phyloP scores from a whole-genome alignment of 2,888 invertebrate genomes.

The Clanis bilineata region DNA sequence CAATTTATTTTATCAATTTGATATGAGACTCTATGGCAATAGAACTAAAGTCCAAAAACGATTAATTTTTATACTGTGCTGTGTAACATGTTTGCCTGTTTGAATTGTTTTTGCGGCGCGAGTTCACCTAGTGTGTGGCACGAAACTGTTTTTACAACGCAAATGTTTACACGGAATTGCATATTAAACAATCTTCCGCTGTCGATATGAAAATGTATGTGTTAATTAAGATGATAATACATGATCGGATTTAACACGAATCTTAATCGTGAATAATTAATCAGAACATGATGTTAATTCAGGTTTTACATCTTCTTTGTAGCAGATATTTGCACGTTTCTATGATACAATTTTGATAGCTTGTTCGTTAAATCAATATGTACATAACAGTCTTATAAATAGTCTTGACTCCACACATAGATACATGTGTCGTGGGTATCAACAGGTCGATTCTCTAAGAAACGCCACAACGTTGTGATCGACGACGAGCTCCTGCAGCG shows the following conservation, averaged over 20 bases:
- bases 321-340: no score
- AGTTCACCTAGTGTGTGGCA: not conserved
- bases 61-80: not conserved
- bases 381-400: no score
- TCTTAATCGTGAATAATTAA: no score
- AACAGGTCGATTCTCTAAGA: no score
- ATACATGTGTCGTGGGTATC: no score
- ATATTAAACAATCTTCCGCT: not conserved
- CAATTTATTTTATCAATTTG: conserved; percentile 14
- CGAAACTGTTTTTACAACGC: not conserved
- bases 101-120: not conserved
- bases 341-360: no score
- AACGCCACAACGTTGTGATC: no score
- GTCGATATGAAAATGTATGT: not conserved
- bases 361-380: no score
- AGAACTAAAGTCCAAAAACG: not conserved
- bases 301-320: no score
- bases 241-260: not conserved
- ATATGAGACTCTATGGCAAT: not conserved
- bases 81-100: not conserved
- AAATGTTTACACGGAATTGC: conserved; percentile 3
- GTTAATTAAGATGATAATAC: not conserved
- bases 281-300: no score
- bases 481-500: no score
- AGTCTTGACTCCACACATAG: no score